Conservation (phyloP, 2,797 vertebrate genomes). For the Alosa sapidissima region DNA sequence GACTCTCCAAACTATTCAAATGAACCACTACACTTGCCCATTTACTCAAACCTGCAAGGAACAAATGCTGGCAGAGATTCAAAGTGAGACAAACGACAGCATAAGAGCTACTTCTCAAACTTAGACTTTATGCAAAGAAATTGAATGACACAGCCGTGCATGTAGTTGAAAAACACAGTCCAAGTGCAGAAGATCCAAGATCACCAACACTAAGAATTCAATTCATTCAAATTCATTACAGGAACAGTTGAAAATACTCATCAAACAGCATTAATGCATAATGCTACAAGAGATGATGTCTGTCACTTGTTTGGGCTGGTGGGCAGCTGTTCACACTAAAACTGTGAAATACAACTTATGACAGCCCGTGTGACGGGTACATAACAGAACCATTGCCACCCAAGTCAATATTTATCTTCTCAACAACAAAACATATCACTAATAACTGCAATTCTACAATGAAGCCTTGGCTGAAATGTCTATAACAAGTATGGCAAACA, state of each 20-base stretch:
- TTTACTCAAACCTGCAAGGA: no score
- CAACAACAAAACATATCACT: constrained; percentile 18
- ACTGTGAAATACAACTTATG: constrained; percentile 25
- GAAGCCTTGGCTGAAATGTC: not conserved
- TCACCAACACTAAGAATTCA: not conserved
- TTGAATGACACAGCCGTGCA: not conserved
- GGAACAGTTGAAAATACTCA: not conserved
- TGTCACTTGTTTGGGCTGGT: not conserved
- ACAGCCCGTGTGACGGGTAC: not conserved
- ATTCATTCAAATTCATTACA: not conserved
- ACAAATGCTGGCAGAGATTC: not conserved
- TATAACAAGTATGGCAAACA: not conserved
- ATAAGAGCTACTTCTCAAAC: not conserved
- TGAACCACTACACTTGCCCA: no score
- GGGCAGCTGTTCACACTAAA: constrained; percentile 27
- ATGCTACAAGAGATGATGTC: not conserved
- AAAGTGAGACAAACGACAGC: not conserved
- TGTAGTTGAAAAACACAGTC: not conserved
- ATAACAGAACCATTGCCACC: not conserved
- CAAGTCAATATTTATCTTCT: not conserved
- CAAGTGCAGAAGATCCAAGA: not conserved
- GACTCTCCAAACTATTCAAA: no score
- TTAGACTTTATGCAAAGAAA: not conserved
- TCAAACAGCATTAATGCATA: not conserved
- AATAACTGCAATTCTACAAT: not conserved